Percentiles rank a stretch among this genome's conserved stretches.
Conservation (phyloP, 1,140 invertebrate genomes). For the Scaptomyza pallida region DNA sequence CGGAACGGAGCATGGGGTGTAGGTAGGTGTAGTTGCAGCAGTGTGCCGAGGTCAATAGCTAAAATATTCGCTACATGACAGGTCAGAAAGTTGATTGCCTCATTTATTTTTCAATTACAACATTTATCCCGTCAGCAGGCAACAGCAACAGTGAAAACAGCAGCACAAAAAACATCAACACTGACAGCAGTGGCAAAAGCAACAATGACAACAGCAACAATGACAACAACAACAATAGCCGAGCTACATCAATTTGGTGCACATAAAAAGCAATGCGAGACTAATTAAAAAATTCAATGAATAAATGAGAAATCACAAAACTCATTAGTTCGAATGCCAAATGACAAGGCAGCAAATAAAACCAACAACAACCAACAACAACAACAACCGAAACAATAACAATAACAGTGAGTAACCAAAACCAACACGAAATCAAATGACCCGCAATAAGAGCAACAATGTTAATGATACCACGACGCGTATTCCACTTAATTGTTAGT, state of each 20-base stretch:
- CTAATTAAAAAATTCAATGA: constrained; percentile 80
- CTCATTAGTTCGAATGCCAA: constrained; percentile 71
- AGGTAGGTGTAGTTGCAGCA: constrained; percentile 22
- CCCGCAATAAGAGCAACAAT: constrained; percentile 47
- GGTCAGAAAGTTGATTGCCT: constrained; percentile 80
- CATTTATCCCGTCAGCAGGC: constrained; percentile 63
- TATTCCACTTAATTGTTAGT: constrained; percentile 36
- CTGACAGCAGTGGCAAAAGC: constrained; percentile 2
- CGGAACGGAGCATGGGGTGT: not conserved
- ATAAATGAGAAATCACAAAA: constrained; percentile 80
- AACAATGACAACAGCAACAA: constrained; percentile 11
- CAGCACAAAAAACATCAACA: constrained; percentile 17
- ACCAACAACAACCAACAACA: constrained; percentile 33
- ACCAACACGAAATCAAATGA: constrained; percentile 46
- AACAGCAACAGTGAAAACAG: constrained; percentile 27
- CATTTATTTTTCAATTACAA: constrained; percentile 83
- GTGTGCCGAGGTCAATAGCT: constrained; percentile 66
- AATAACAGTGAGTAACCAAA: constrained; percentile 27
- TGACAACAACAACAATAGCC: constrained; percentile 15
- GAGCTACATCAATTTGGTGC: constrained; percentile 23
- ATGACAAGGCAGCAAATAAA: constrained; percentile 56
- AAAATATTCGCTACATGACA: constrained; percentile 78
- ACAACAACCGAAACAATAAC: constrained; percentile 36
- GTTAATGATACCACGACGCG: constrained; percentile 54
- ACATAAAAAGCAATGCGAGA: constrained; percentile 63